phyloP scores from a whole-genome alignment of 2,797 vertebrate genomes.

The Pangasius mekongensis region DNA sequence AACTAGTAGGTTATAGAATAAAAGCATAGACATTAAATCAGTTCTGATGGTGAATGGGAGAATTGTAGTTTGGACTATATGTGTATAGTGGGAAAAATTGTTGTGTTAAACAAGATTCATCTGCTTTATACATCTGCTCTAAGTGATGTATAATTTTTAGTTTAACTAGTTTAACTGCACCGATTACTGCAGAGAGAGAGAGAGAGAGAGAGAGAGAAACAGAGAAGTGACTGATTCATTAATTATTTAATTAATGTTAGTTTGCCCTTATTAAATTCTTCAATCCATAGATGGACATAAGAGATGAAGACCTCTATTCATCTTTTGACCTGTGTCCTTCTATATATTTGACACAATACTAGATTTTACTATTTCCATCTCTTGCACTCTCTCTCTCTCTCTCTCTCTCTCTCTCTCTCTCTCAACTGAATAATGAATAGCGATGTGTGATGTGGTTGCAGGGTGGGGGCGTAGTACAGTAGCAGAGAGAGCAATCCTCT shows the following conservation, averaged over 20 bases:
- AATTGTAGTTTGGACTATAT: neutral
- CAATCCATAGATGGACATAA: slow-evolving; percentile 54
- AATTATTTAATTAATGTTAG: slow-evolving; percentile 64
- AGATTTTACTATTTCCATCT: neutral
- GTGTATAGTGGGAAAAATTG: slow-evolving; percentile 27
- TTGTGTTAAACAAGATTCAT: slow-evolving; percentile 11
- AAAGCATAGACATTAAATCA: neutral
- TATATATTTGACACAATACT: neutral
- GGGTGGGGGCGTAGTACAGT: slow-evolving; percentile 5
- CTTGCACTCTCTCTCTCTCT: slow-evolving; percentile 31
- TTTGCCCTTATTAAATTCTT: slow-evolving; percentile 25
- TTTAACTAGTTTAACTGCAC: slow-evolving; percentile 45
- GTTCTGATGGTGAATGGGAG: slow-evolving; percentile 1
- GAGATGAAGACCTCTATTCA: neutral
- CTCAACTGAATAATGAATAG: slow-evolving; percentile 29
- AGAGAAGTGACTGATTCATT: slow-evolving; percentile 70
- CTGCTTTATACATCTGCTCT: slow-evolving; percentile 5
- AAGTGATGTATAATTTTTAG: slow-evolving; percentile 8
- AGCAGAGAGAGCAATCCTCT: slow-evolving; percentile 14
- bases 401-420: slow-evolving; percentile 29
- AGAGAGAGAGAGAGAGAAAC: slow-evolving; percentile 2
- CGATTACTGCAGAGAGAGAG: slow-evolving; percentile 7
- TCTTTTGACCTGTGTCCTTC: neutral
- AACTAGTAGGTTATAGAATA: neutral
- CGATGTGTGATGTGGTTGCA: slow-evolving; percentile 31